These are phyloP conservation scores for Diadumene lineata DNA, from an alignment of 92 coral and sea anemone species.

Conservation along the genomic window DNA sequence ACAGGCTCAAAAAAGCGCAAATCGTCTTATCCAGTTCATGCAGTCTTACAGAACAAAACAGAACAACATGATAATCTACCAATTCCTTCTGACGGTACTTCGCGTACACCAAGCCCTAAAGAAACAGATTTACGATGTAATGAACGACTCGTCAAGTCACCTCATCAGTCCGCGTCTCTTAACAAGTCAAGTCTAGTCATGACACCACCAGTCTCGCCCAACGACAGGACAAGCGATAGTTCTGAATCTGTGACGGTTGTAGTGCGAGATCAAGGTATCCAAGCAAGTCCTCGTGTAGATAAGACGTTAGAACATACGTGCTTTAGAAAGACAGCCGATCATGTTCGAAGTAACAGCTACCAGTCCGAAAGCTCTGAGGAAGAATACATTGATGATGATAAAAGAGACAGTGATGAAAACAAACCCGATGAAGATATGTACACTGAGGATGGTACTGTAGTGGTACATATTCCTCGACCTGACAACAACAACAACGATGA, in stretches of 20 bases:
- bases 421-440: conserved; percentile 34
- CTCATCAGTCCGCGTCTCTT: conserved; percentile 53
- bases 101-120: conserved; percentile 54
- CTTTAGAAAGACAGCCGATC: neutral
- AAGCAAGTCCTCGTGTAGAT: conserved; percentile 52
- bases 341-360: conserved; percentile 31
- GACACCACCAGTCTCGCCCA: conserved; percentile 91
- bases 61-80: conserved; percentile 41
- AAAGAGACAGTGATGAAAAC: conserved; percentile 36
- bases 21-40: conserved; percentile 43
- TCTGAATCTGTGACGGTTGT: conserved; percentile 76
- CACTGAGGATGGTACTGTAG: conserved; percentile 44
- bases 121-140: conserved; percentile 48
- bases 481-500: conserved; percentile 27
- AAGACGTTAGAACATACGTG: conserved; percentile 13
- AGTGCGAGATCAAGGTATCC: conserved; percentile 84
- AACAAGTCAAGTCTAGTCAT: conserved; percentile 79
- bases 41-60: conserved; percentile 43
- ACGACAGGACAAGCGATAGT: conserved; percentile 53
- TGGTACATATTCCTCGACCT: conserved; percentile 33
- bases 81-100: conserved; percentile 52
- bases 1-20: conserved; percentile 67
- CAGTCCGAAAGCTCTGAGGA: conserved; percentile 45
- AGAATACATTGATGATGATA: conserved; percentile 19
- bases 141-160: conserved; percentile 61